Base-by-base conservation (phyloP, 1,140 invertebrate genomes). In the Arion vulgaris region DNA sequence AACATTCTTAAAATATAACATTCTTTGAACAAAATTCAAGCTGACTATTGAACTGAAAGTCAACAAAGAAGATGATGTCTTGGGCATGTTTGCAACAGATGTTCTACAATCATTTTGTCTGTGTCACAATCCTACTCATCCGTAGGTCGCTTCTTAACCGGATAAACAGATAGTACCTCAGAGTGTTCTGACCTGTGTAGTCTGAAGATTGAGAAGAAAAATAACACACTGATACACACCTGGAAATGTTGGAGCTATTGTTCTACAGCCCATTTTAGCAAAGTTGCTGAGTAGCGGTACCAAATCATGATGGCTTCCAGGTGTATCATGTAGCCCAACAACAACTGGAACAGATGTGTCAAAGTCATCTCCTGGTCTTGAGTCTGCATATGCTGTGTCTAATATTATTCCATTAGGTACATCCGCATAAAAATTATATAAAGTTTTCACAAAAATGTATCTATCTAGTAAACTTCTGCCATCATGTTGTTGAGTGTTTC, bases 381-480 rank as follows among this genome's bases (percentile, higher is more conserved):
- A 87, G 69, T 87, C 86, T 36, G 73, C 82, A 69, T 87, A 87
- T 15, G 84, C 84, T 66, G 80, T 81, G 74, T 87, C 86, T 39
- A 87, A 77, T 7, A 85, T 38, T 17, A 87, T 69, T 38, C 86
- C 86, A 32, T 84, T 71, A 34, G 81, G 81, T 23, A 87, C 26
- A 80, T 86, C 85, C 53, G 78, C 81, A 36, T 81, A 81, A 32
- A 49, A 81, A 5, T 71, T 7, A 17, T 34, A n/a, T 53, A 81
- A 72, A 32, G 68, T 71, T 45, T 81, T 45, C n/a, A 81, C 79
- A 81, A 72, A 81, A 39, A 81, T 72, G 41, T 81, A 81, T 32
- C 79, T 71, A 51, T 81, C 68, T n/a, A 79, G n/a, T 36, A 79
- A 32, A 41, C 77, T 79, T 66, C 19, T 66, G 19, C 77, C 77